phyloP scores from a whole-genome alignment of 2,797 vertebrate genomes.

The Pogonophryne albipinna region DNA sequence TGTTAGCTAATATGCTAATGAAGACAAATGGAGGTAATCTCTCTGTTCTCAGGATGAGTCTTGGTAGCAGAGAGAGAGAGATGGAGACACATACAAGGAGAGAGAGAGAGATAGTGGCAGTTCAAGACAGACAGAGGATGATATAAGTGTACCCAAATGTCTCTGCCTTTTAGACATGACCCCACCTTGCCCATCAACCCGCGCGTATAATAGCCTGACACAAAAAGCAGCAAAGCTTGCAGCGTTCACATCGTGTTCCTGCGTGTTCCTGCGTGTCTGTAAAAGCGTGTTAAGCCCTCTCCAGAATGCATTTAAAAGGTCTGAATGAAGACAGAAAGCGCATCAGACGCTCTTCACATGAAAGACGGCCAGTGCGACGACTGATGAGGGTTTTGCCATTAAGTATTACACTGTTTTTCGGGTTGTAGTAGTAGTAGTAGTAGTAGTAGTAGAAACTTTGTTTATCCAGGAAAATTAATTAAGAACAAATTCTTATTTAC shows the following conservation, averaged over 20 bases:
- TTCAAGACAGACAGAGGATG: constrained; percentile 43
- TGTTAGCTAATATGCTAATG: constrained; percentile 86
- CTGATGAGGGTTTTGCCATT: constrained; percentile 47
- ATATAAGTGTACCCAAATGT: constrained; percentile 30
- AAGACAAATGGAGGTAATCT: constrained; percentile 86
- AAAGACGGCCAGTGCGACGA: constrained; percentile 47
- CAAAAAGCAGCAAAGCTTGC: constrained; percentile 10
- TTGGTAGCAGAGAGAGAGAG: constrained; percentile 52
- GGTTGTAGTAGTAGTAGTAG: too few relatives aligned
- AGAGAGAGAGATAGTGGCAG: constrained; percentile 34
- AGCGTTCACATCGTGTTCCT: constrained; percentile 4
- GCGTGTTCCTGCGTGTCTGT: constrained; percentile 24
- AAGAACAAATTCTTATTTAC: too few relatives aligned
- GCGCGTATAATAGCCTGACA: constrained; percentile 14
- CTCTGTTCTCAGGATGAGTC: constrained; percentile 72
- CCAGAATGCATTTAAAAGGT: constrained; percentile 24
- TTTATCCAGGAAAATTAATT: too few relatives aligned
- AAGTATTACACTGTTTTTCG: constrained; percentile 26
- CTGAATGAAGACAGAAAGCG: constrained; percentile 65
- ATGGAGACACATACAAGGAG: constrained; percentile 11
- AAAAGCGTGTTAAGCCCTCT: constrained; percentile 36
- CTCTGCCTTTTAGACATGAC: constrained; percentile 1
- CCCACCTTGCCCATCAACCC: constrained; percentile 1
- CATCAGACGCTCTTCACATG: constrained; percentile 59
- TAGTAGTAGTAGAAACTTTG: too few relatives aligned